These are phyloP conservation scores for Heliconius eleuchia DNA, from an alignment of 1,140 invertebrate species.

Conservation along the genomic window DNA sequence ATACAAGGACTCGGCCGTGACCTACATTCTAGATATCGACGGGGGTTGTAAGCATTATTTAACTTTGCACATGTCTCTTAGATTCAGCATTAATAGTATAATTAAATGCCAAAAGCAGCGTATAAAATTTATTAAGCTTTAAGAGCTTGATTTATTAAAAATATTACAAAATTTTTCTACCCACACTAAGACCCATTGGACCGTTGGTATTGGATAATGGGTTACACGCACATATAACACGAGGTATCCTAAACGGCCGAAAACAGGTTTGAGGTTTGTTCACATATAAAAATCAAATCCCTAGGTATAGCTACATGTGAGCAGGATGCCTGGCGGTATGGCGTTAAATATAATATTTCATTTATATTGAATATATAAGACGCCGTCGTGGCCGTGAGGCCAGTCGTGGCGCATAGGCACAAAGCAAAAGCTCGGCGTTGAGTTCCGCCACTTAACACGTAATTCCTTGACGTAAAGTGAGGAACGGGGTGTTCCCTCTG, in stretches of 20 bases:
- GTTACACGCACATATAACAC: conserved; percentile 25
- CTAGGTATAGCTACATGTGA: conserved; percentile 29
- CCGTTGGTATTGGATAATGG: not conserved
- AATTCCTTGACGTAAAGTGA: too few relatives aligned
- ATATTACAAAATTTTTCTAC: conserved; percentile 6
- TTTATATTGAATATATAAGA: too few relatives aligned
- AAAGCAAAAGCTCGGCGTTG: too few relatives aligned
- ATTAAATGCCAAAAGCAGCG: too few relatives aligned
- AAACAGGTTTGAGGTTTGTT: conserved; percentile 45
- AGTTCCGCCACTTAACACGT: too few relatives aligned
- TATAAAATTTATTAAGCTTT: not conserved
- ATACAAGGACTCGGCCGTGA: conserved; percentile 73
- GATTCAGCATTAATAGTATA: not conserved
- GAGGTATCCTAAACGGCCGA: conserved; percentile 45
- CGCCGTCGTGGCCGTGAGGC: too few relatives aligned
- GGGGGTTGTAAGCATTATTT: conserved; percentile 5
- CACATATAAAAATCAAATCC: conserved; percentile 36
- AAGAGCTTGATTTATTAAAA: not conserved
- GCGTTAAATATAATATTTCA: not conserved
- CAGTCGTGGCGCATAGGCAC: too few relatives aligned
- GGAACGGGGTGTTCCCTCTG: too few relatives aligned
- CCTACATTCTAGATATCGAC: conserved; percentile 52
- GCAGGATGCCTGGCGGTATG: not conserved
- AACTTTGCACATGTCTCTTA: not conserved
- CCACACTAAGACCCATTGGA: conserved; percentile 23